Percentiles rank a stretch among this genome's conserved stretches.
These are phyloP conservation scores for Catharus ustulatus DNA, from an alignment of 2,797 vertebrate genomes.

Conservation along the genomic window DNA sequence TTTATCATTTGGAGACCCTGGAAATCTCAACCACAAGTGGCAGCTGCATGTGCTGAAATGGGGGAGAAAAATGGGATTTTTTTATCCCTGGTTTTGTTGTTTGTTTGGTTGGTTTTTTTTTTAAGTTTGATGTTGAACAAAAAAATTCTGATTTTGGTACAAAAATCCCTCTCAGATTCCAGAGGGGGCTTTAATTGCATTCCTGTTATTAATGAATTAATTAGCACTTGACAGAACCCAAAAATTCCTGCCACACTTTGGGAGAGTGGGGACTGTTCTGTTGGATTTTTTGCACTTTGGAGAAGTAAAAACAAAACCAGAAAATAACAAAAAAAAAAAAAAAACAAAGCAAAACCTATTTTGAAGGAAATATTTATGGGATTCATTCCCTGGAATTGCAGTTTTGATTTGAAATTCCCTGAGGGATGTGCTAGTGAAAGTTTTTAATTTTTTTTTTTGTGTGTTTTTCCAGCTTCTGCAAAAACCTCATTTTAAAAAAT, in stretches of 20 bases:
- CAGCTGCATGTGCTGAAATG: conserved; percentile 50
- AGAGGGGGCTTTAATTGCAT: not conserved
- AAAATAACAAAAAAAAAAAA: not conserved
- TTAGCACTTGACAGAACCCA: not conserved
- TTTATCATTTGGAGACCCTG: too few species aligned
- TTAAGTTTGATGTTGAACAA: not conserved
- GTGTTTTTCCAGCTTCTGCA: not conserved
- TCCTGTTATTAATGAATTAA: not conserved
- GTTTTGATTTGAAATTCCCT: conserved; percentile 73
- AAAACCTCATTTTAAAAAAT: not conserved
- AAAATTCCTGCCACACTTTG: not conserved
- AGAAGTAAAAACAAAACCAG: too few species aligned
- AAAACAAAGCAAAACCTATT: conserved; percentile 38
- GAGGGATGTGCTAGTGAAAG: not conserved
- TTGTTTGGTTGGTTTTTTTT: too few species aligned
- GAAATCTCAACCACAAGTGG: not conserved
- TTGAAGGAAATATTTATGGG: conserved; percentile 74
- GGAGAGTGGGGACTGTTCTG: conserved; percentile 35
- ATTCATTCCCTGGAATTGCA: conserved; percentile 29
- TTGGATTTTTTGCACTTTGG: conserved; percentile 76
- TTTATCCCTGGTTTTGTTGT: too few species aligned
- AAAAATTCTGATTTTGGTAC: too few species aligned
- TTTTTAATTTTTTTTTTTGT: not conserved
- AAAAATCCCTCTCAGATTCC: not conserved
- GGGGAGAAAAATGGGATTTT: not conserved